A percentile compares a stretch with the other conserved stretches of the same genome.
phyloP scores from a whole-genome alignment of 1,140 invertebrate species.

The Nephila pilipes region DNA sequence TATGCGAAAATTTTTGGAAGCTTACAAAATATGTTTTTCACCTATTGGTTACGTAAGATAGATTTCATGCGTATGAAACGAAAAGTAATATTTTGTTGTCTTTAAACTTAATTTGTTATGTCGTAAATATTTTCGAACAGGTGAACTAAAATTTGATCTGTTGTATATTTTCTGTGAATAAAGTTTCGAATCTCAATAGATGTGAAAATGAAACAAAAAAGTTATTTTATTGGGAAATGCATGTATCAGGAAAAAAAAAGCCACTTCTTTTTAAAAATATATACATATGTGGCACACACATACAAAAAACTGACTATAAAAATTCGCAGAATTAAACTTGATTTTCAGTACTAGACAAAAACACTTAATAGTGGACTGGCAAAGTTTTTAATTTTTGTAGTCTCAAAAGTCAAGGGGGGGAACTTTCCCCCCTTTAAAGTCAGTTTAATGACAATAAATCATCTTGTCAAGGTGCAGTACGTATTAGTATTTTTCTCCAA shows the following conservation, averaged over 20 bases:
- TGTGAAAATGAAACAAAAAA: background rate
- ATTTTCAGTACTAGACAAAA: background rate
- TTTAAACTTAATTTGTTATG: too few species aligned
- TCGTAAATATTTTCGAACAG: too few species aligned
- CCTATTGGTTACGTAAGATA: too few species aligned
- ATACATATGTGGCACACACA: background rate
- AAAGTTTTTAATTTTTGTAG: background rate
- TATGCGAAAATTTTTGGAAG: too few species aligned
- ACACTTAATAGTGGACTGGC: background rate
- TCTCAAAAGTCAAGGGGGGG: background rate
- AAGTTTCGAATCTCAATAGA: background rate
- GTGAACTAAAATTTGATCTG: too few species aligned
- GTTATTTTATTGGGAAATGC: constrained; percentile 16
- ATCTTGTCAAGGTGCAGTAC: background rate
- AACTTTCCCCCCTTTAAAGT: background rate
- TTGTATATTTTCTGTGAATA: background rate
- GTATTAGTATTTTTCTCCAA: too few species aligned
- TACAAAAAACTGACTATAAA: background rate
- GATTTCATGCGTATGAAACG: too few species aligned
- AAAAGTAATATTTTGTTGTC: too few species aligned
- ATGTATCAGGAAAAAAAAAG: background rate
- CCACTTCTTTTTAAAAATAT: background rate
- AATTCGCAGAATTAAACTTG: background rate
- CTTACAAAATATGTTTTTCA: too few species aligned
- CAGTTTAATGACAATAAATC: background rate